Base-by-base conservation (phyloP, 2,113 vertebrate species). In the Vulpes ferrilata region DNA sequence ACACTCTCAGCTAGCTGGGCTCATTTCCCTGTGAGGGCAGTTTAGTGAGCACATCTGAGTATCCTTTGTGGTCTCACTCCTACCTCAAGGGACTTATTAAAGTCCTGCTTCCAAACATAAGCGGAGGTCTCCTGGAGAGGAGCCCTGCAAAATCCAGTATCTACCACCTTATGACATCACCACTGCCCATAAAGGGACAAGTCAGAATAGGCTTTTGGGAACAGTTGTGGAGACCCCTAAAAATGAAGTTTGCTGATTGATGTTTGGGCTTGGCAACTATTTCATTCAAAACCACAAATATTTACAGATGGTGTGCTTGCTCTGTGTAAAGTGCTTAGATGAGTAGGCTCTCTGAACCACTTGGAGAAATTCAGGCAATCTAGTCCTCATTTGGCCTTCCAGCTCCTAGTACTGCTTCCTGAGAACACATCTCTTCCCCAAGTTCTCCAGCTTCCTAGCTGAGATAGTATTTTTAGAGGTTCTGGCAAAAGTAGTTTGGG, bases 231-330 rank as follows among this genome's bases (percentile, higher is more conserved):
- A 92, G 48, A 67, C n/a, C 30, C 38, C 43, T 25, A n/a, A 79
- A 87, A 83, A 38, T 38, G 55, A 83, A 73, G 71, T 60, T 60
- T 74, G 23, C 38, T 81, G 59, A 13, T 11, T 53, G 30, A n/a
- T 57, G 15, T 73, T 71, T 60, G 48, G 23, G 57, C 16, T 80
- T n/a, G 23, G 69, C 71, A 79, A 73, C 20, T 13, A 73, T 51
- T 87, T 87, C 67, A 57, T 67, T 91, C 43, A 57, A 57, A 94
- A 91, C 17, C n/a, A 78, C 38, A 95, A 25, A 27, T 59, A n/a
- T 6, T 78, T 79, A 38, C 5, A 15, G 91, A 35, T 35, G 20
- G 55, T 20, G 30, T 2, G 30, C 43, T 95, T 96, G 88, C 69
- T 88, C 11, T 64, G 8, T 22, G 13, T 83, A 55, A 57, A 82